These are phyloP conservation scores for Caenorhabditis sp. DNA, from an alignment of 2,888 invertebrate genomes.

Conservation along the genomic window DNA sequence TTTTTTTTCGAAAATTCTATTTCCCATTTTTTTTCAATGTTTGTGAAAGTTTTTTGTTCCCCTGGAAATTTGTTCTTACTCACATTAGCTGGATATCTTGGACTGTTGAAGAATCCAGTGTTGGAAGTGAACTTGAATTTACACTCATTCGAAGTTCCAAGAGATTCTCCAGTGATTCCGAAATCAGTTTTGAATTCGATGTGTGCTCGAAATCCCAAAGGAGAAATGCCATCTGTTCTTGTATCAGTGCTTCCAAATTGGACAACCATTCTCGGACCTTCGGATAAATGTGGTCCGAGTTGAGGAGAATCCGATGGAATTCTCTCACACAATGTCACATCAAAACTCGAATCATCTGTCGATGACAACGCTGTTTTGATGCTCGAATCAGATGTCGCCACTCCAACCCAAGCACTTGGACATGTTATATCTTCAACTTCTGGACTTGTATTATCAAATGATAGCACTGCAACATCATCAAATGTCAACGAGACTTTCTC, in stretches of 20 bases:
- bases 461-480: conserved; percentile 57
- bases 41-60: too few relatives aligned
- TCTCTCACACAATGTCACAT: conserved; percentile 62
- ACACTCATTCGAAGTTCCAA: conserved; percentile 72
- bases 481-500: conserved; percentile 67
- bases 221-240: conserved; percentile 41
- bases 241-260: conserved; percentile 71
- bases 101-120: conserved; percentile 73
- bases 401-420: conserved; percentile 61
- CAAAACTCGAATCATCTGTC: conserved; percentile 65
- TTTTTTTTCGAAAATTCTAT: too few relatives aligned
- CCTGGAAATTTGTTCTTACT: too few relatives aligned
- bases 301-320: conserved; percentile 37
- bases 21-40: too few relatives aligned
- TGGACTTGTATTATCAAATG: conserved; percentile 24
- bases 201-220: conserved; percentile 71
- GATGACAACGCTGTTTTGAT: conserved; percentile 57
- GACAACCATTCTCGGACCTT: conserved; percentile 71
- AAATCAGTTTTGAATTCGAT: conserved; percentile 73
- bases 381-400: conserved; percentile 53
- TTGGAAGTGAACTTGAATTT: conserved; percentile 71
- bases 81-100: conserved; percentile 70
- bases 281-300: conserved; percentile 59
- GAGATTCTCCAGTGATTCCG: conserved; percentile 72
- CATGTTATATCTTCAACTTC: conserved; percentile 49